Conservation (phyloP, 1,140 invertebrate species). For the Drosophila fuyamai region DNA sequence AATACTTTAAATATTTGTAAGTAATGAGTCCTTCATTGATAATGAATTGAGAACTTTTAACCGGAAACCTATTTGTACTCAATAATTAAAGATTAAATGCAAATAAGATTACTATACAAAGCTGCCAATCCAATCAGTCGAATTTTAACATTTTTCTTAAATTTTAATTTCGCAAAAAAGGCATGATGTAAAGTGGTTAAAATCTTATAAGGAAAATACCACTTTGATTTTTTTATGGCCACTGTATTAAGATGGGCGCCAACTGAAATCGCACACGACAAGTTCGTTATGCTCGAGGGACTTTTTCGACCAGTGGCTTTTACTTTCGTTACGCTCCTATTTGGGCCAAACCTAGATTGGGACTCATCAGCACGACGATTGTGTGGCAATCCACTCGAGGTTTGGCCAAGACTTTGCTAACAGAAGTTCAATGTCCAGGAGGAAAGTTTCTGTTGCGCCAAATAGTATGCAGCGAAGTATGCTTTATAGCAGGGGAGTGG, state of each 20-base stretch:
- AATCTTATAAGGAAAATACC: not conserved
- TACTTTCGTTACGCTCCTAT: slow-evolving; percentile 33
- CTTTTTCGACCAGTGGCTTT: slow-evolving; percentile 15
- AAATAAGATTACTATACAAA: not conserved
- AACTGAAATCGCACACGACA: slow-evolving; percentile 11
- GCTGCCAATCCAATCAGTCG: no score
- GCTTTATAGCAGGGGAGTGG: slow-evolving; percentile 8
- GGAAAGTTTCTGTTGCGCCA: slow-evolving; percentile 19
- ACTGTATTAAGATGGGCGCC: slow-evolving; percentile 13
- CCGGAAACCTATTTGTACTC: no score
- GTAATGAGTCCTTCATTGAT: no score
- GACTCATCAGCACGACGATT: slow-evolving; percentile 38
- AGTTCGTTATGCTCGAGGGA: slow-evolving; percentile 38
- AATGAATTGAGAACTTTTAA: not conserved
- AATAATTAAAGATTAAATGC: not conserved
- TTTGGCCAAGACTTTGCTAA: slow-evolving; percentile 14
- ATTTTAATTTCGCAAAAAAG: no score
- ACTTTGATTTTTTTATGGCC: not conserved
- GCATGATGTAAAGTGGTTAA: not conserved
- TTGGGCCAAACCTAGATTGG: slow-evolving; percentile 26
- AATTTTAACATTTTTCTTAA: no score
- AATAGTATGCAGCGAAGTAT: slow-evolving; percentile 21
- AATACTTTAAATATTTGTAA: no score
- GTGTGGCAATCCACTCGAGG: slow-evolving; percentile 30
- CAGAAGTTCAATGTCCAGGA: slow-evolving; percentile 32